Base-by-base conservation (phyloP, 2,113 vertebrate genomes). In the Leptocoma aspasia region DNA sequence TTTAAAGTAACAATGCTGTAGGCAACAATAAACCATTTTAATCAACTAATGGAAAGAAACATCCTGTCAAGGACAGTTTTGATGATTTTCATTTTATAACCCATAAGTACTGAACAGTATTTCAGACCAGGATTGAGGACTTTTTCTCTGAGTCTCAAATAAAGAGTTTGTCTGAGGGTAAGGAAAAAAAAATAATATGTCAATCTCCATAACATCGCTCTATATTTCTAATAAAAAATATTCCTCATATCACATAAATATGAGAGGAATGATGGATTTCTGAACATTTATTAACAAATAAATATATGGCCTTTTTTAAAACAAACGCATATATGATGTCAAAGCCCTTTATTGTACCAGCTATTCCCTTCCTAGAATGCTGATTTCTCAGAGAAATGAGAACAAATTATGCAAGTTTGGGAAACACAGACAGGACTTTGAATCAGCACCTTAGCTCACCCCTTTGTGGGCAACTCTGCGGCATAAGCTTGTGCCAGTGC, bases 11-110 rank as follows among this genome's bases (percentile, higher is more conserved):
- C 17, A 52, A 56, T 52, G 71, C 82, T 96, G 68, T 50, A 66
- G 92, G 94, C 84, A 96, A 85, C 52, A 94, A 90, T 91, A 94
- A 95, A 90, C 42, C 79, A 73, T 93, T 94, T 87, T 86, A 96
- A 96, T 93, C 79, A 94, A 68, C 59, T 96, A 94, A 94, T 90
- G 66, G 85, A 88, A 91, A 91, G 70, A 87, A 90, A 66, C 35
- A 84, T 72, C 30, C 50, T 88, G 87, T 79, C 92, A 90, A 95
- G 66, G 73, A 85, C 57, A 42, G 83, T 75, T 91, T 73, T 73
- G 75, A 85, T 70, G 63, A 63, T 93, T 97, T 95, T 93, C 23
- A 28, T 76, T 77, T 90, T 77, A 80, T 61, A 63, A 57, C 50
- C 65, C 39, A 44, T 73, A 91, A 88, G 68, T 39, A 75, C 35